phyloP scores from a whole-genome alignment of 1,140 invertebrate genomes.

The Caenorhabditis elegans region WBcel235 BX284604.4:2355001-2355500 shows the following conservation, averaged over 20 bases:
- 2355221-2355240: neutral
- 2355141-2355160: neutral
- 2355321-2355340: too few species aligned
- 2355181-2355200: neutral
- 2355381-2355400: too few species aligned
- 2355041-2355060: slow-evolving; percentile 40
- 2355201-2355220: neutral
- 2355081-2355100: slow-evolving; percentile 50
- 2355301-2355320: neutral
- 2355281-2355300: neutral
- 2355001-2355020: slow-evolving; percentile 38
- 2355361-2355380: too few species aligned
- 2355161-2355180: neutral
- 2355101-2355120: slow-evolving; percentile 51
- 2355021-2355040: slow-evolving; percentile 47
- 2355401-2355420: too few species aligned
- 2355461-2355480: too few species aligned
- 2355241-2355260: slow-evolving; percentile 16
- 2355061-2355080: slow-evolving; percentile 41
- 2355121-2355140: slow-evolving; percentile 60
- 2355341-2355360: too few species aligned
- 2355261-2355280: neutral
- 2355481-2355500: too few species aligned
- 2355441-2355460: too few species aligned
- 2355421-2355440: too few species aligned